A percentile compares a stretch with the other conserved stretches of the same genome.
These are phyloP conservation scores for Psittacula echo DNA, from an alignment of 2,797 vertebrate species.

Conservation along the genomic window DNA sequence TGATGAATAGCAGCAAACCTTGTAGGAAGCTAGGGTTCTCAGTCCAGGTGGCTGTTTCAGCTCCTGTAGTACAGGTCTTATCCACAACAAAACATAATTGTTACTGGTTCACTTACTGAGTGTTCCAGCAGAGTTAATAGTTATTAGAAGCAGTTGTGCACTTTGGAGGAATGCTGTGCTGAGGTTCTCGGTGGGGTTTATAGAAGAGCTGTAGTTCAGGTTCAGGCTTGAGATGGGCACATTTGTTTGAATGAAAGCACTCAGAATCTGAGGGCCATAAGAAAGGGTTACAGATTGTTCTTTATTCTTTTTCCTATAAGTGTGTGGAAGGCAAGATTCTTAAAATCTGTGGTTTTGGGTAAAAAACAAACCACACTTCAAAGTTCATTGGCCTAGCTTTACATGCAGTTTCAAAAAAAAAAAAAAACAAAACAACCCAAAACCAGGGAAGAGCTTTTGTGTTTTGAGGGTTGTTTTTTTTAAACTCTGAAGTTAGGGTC, in stretches of 20 bases:
- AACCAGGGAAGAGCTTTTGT: neutral
- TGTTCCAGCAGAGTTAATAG: neutral
- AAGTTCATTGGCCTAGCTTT: neutral
- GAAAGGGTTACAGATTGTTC: neutral
- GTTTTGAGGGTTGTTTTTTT: neutral
- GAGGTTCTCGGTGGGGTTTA: neutral
- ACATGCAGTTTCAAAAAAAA: neutral
- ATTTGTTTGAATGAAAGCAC: neutral
- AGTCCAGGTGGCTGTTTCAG: neutral
- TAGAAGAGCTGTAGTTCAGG: neutral
- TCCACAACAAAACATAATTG: neutral
- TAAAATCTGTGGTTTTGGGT: neutral
- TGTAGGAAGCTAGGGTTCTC: neutral
- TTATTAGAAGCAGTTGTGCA: neutral
- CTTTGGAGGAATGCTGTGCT: neutral
- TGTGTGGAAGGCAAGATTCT: neutral
- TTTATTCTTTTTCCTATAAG: neutral
- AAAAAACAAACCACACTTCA: neutral
- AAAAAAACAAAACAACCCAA: neutral
- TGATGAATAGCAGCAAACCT: neutral
- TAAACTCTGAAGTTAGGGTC: neutral
- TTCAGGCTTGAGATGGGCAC: neutral
- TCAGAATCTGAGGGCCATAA: neutral
- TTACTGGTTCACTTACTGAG: slow-evolving; percentile 1
- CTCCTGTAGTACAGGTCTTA: neutral